Base-by-base conservation (phyloP, 2,888 invertebrate genomes). In the Diabrotica balteata region DNA sequence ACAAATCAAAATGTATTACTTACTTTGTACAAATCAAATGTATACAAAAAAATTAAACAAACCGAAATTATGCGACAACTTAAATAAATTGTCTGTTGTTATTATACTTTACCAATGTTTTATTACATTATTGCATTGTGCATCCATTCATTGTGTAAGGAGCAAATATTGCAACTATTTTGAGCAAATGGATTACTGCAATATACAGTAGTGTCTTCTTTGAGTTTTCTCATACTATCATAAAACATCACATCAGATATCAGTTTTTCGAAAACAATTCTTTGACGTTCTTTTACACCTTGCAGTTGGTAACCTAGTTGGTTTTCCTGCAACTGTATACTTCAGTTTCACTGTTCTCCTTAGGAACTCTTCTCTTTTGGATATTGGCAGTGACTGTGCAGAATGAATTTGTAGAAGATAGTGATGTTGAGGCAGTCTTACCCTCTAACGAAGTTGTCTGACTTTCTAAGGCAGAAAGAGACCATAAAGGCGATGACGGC, bases 201-300 rank as follows among this genome's bases (percentile, higher is more conserved):
- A 47, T 47, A 52, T 8, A 52, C 52, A 52, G 8, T 8, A 22
- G 54, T 4, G 9, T 54, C 42, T 54, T 54, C 54, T 54, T n/a
- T 2, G 9, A 54, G 54, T 22, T 6, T 54, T 7, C 54, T 32
- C 22, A 54, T 17, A 3, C 54, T n/a, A 8, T 2, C 54, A 54
- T 54, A 42, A 54, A 54, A 7, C 42, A 54, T 54, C 22, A 54
- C 43, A 8, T 54, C 54, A 9, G 54, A 54, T 4, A 54, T 42
- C 8, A 54, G 22, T 54, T 54, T 54, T 54, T 54, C 54, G 1
- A 43, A 43, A 32, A 54, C 6, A 22, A 54, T 32, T 54, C 54
- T 17, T 54, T 54, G 54, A 42, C n/a, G 22, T 42, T 54, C 54
- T n/a, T 17, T 3, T 7, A 54, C 9, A 6, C 32, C 6, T 54